Base-by-base conservation (phyloP, 1,140 invertebrate genomes). In the Pogonomyrmex californicus region DNA sequence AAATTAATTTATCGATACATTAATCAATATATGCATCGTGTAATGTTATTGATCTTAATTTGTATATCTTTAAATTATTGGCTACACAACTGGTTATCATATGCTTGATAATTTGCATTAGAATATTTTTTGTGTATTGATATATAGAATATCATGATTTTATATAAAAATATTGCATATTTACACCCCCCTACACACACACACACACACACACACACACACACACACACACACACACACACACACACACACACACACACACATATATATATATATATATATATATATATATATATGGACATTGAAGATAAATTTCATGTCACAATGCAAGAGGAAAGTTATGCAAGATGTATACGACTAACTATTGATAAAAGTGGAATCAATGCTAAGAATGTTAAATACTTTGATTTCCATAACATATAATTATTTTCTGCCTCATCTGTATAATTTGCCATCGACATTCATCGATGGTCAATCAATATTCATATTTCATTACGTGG, bases 1-100 rank as follows among this genome's bases (percentile, higher is more conserved):
- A 33, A 41, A 56, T 66, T 51, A 54, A 68, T 82, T 82, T 82
- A 82, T 82, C 38, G 51, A 58, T 17, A 2, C 47, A n/a, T 56
- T 56, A 70, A 10, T 38, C 51, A 3, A 33, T 30, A 12, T 62
- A 6, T 10, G 36, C 10, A 9, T 54, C 2, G 10, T 38, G n/a
- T 23, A 68, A 17, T 12, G 17, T 66, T 41, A 9, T 65, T 36
- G 36, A 5, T 41, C 30, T 7, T 41, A 41, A 41, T 12, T 79
- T 12, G 5, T 33, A 14, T 36, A 62, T 79, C 36, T 66, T 6
- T 38, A 17, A 49, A 14, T 3, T 5, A 66, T 0, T 23, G 38
- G 41, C 44, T 23, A 23, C 23, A 23, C 38, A 66, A 44, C 38
- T 66, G 23, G 41, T 66, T 66, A 66, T 2, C 9, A 65, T 30